These are phyloP conservation scores for Pimephales promelas DNA, from an alignment of 2,113 vertebrate genomes.

Conservation along the genomic window DNA sequence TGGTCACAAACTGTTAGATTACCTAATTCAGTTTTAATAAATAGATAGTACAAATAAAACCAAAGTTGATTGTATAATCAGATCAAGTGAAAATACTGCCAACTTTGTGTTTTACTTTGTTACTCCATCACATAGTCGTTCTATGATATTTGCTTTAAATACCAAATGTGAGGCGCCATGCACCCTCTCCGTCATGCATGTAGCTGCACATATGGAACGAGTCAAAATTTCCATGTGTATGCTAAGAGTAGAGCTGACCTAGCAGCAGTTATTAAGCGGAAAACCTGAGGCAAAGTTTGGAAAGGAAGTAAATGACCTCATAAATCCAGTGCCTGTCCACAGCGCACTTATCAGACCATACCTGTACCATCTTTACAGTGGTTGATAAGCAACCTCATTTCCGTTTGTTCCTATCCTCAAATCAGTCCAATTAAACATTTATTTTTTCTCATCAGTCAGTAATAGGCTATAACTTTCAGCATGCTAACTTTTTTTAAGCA, in stretches of 20 bases:
- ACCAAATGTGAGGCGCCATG: background rate
- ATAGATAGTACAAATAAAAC: background rate
- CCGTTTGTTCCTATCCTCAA: background rate
- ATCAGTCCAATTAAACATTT: background rate
- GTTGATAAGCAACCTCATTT: background rate
- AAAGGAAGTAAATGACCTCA: slow-evolving; percentile 31
- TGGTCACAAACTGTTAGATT: background rate
- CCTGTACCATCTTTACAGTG: background rate
- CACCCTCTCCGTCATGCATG: background rate
- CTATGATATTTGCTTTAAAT: background rate
- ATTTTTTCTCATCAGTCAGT: too few species aligned
- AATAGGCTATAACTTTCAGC: too few species aligned
- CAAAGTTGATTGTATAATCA: background rate
- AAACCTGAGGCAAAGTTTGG: slow-evolving; percentile 1
- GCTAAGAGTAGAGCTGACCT: background rate
- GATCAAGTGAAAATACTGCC: background rate
- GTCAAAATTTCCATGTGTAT: slow-evolving; percentile 38
- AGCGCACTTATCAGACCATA: background rate
- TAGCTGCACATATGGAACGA: slow-evolving; percentile 38
- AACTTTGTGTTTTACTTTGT: background rate
- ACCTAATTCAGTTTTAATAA: background rate
- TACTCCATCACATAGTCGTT: background rate
- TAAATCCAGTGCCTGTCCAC: slow-evolving; percentile 12
- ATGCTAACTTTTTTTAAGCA: too few species aligned
- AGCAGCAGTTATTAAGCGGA: slow-evolving; percentile 4